A percentile compares a stretch with the other conserved stretches of the same genome.
Evolutionary conservation across 2,113 vertebrate genomes (phyloP).

Genomic region (Triplophysa siluroides): DNA sequence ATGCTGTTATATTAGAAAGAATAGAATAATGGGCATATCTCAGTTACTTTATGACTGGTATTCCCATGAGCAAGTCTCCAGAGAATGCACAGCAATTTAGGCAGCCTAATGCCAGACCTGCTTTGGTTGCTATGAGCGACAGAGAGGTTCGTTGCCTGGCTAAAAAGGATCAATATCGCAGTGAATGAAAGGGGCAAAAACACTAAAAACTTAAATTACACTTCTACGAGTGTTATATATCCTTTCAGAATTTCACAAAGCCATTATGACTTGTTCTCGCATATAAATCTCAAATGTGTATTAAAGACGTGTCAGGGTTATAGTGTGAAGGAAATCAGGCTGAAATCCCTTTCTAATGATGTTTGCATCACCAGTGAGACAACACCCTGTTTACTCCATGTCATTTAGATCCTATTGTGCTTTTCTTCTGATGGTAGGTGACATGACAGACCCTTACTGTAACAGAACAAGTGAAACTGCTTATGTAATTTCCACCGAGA

Average conservation of each 20-base stretch:
- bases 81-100: constrained; percentile 46
- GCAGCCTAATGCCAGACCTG: constrained; percentile 53
- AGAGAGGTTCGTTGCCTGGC: constrained; percentile 63
- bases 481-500: neutral
- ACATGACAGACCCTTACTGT: no score
- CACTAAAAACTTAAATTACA: neutral
- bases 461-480: neutral
- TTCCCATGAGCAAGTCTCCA: constrained; percentile 43
- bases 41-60: constrained; percentile 45
- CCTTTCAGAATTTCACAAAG: neutral
- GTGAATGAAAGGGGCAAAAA: constrained; percentile 66
- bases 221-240: neutral
- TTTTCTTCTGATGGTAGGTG: neutral
- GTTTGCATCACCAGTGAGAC: constrained; percentile 6
- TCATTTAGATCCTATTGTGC: neutral
- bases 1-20: neutral
- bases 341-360: neutral
- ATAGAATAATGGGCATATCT: constrained; percentile 11
- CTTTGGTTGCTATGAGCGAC: constrained; percentile 74
- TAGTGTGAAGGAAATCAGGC: neutral
- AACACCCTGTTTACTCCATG: constrained; percentile 11
- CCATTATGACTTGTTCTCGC: neutral
- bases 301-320: neutral
- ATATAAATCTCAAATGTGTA: neutral
- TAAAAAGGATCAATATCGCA: constrained; percentile 68